Percentiles rank a stretch among this genome's conserved stretches.
phyloP scores from a whole-genome alignment of 2,888 invertebrate genomes.

The Keiferia lycopersicella region DNA sequence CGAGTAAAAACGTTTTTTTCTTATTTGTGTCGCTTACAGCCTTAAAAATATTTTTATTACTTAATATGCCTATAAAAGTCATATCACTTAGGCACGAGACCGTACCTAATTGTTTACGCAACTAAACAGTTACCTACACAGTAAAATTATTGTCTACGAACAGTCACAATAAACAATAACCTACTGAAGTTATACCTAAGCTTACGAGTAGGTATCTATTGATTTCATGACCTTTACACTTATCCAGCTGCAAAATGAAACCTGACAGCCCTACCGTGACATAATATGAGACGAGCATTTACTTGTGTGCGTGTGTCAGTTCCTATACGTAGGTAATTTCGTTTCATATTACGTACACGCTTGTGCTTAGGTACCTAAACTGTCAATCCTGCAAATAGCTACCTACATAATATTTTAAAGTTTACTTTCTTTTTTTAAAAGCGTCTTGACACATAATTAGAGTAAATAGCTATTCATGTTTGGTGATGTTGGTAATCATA shows the following conservation, averaged over 20 bases:
- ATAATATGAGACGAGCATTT: conserved; percentile 46
- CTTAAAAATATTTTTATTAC: too few species aligned
- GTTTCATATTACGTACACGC: conserved; percentile 44
- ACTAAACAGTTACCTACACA: too few species aligned
- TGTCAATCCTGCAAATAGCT: neutral
- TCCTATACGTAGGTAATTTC: conserved; percentile 37
- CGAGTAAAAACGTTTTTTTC: neutral
- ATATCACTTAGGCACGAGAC: too few species aligned
- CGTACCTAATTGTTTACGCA: too few species aligned
- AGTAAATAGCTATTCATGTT: too few species aligned
- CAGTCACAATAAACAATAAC: too few species aligned
- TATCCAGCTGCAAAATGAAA: neutral
- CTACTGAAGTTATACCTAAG: too few species aligned
- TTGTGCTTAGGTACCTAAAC: conserved; percentile 27
- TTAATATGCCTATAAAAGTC: too few species aligned
- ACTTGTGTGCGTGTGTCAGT: conserved; percentile 42
- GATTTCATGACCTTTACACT: too few species aligned
- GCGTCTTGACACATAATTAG: neutral
- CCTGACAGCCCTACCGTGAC: conserved; percentile 37
- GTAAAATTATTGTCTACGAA: too few species aligned
- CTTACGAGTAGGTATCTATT: too few species aligned
- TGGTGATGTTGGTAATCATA: neutral
- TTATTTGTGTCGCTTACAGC: too few species aligned
- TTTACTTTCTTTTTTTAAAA: conserved; percentile 36
- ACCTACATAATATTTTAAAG: conserved; percentile 40